Evolutionary conservation across 2,888 invertebrate species (phyloP).

Genomic region (Caenorhabditis zanzibari): DNA sequence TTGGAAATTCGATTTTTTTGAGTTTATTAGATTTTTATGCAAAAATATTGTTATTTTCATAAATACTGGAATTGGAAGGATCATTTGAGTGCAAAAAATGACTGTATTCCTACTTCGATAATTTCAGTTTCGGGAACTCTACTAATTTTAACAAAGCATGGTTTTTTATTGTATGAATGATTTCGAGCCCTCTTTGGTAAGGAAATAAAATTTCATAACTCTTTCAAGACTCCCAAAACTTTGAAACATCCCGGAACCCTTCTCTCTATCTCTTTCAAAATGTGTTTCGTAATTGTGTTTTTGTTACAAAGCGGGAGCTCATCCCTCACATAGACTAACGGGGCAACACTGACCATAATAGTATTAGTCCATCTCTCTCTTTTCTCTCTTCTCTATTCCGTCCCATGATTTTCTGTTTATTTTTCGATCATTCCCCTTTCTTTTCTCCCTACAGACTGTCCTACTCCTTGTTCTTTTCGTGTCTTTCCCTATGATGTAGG

Average conservation of each 20-base stretch:
- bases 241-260: background rate
- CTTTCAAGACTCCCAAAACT: too few species aligned
- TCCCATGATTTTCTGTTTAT: conserved; percentile 59
- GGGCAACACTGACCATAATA: conserved; percentile 46
- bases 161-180: too few species aligned
- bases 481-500: conserved; percentile 17
- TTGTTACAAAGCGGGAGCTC: conserved; percentile 14
- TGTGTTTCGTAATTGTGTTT: conserved; percentile 23
- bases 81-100: too few species aligned
- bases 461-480: conserved; percentile 23
- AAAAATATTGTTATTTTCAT: too few species aligned
- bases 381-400: conserved; percentile 27
- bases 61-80: too few species aligned
- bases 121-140: too few species aligned
- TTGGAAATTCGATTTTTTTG: too few species aligned
- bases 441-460: background rate
- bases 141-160: too few species aligned
- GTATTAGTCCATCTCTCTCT: conserved; percentile 34
- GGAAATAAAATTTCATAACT: too few species aligned
- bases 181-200: too few species aligned
- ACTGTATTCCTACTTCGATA: too few species aligned
- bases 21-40: too few species aligned
- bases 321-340: conserved; percentile 24
- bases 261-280: background rate
- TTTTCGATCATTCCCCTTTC: conserved; percentile 45